A percentile compares a stretch with the other conserved stretches of the same genome.
Evolutionary conservation across 1,140 invertebrate species (phyloP).

Genomic region (Nixonia krombeini): DNA sequence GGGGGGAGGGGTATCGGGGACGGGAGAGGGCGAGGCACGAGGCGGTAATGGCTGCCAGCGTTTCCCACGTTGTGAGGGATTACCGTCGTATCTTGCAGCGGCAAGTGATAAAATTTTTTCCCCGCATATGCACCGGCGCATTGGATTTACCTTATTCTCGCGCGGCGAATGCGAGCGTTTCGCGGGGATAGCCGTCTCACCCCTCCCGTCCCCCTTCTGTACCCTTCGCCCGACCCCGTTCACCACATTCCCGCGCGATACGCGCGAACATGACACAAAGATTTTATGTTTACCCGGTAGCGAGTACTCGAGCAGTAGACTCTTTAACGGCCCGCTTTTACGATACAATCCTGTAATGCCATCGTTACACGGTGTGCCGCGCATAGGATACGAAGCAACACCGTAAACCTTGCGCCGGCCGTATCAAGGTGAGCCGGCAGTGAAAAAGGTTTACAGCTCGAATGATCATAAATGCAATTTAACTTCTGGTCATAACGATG

Average conservation of each 20-base stretch:
- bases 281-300: constrained; percentile 41
- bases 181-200: constrained; percentile 5
- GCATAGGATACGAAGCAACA: constrained; percentile 40
- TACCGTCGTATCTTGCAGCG: constrained; percentile 25
- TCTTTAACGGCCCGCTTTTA: constrained; percentile 56
- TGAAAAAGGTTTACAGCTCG: constrained; percentile 44
- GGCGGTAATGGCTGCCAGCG: constrained; percentile 28
- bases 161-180: neutral
- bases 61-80: constrained; percentile 23
- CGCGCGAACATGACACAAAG: constrained; percentile 9
- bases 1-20: constrained; percentile 10
- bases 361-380: constrained; percentile 42
- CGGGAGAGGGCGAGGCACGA: constrained; percentile 11
- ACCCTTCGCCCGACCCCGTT: constrained; percentile 3
- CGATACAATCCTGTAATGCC: constrained; percentile 48
- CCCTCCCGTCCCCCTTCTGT: no score
- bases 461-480: constrained; percentile 48
- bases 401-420: constrained; percentile 48
- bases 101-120: constrained; percentile 12
- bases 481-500: constrained; percentile 32
- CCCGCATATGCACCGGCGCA: neutral
- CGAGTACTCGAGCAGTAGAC: constrained; percentile 25
- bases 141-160: constrained; percentile 2
- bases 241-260: neutral
- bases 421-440: constrained; percentile 20